Conservation (phyloP, 2,797 vertebrate species). For the Esox lucius region DNA sequence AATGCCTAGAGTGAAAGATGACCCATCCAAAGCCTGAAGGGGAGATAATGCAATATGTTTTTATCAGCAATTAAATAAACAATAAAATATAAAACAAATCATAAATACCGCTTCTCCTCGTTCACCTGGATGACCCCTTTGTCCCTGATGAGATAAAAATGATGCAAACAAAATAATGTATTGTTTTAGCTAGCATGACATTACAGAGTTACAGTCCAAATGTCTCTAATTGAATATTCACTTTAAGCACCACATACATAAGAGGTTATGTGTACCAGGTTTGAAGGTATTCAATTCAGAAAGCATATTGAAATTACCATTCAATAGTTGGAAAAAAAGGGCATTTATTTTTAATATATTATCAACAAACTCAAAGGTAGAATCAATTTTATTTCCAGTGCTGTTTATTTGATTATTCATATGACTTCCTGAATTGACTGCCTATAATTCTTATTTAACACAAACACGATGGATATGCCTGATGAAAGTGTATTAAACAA, state of each 20-base stretch:
- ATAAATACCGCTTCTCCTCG: conserved; percentile 81
- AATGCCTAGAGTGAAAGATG: neutral
- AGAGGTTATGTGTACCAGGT: neutral
- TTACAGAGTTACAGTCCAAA: neutral
- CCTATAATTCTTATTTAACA: no score
- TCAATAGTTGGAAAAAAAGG: no score
- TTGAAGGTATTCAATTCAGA: no score
- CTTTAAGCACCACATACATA: neutral
- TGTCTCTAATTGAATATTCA: neutral
- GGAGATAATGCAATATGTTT: neutral
- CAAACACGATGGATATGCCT: neutral
- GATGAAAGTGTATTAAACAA: neutral
- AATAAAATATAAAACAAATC: neutral
- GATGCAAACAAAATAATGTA: conserved; percentile 4
- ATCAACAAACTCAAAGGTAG: no score
- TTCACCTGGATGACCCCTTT: conserved; percentile 85
- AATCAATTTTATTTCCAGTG: no score
- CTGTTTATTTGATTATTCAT: no score
- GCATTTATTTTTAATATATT: no score
- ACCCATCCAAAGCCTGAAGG: neutral
- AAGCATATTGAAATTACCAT: no score
- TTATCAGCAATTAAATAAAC: neutral
- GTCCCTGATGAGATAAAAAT: conserved; percentile 78
- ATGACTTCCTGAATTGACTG: no score
- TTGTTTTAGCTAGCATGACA: neutral